Conservation (phyloP, 2,888 invertebrate species). For the Alloplasta piceator region DNA sequence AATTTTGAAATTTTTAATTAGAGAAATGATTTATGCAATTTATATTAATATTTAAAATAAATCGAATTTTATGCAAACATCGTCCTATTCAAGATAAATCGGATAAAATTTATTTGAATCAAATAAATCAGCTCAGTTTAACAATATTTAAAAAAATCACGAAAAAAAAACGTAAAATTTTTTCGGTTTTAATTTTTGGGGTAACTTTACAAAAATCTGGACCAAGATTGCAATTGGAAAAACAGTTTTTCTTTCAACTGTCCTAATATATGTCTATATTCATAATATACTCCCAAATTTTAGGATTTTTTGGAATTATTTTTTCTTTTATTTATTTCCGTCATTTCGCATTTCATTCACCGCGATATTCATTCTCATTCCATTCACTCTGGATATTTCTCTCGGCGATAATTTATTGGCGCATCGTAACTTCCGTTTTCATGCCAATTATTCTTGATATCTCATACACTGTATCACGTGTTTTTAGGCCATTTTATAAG, state of each 20-base stretch:
- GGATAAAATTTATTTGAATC: too few species aligned
- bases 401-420: conserved; percentile 22
- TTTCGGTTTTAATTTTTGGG: too few species aligned
- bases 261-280: not conserved
- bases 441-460: conserved; percentile 35
- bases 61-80: too few species aligned
- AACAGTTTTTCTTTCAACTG: not conserved
- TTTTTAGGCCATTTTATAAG: not conserved
- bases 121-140: too few species aligned
- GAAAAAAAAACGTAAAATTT: too few species aligned
- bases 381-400: not conserved
- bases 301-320: not conserved
- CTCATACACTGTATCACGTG: conserved; percentile 3
- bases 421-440: conserved; percentile 4
- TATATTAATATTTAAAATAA: too few species aligned
- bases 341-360: conserved; percentile 6
- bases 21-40: too few species aligned
- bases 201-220: too few species aligned
- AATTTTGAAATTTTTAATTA: too few species aligned
- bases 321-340: not conserved
- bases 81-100: too few species aligned
- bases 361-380: not conserved
- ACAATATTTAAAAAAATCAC: too few species aligned
- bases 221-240: not conserved
- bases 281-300: not conserved